Base-by-base conservation (phyloP, 1,140 invertebrate species). In the Magallana gigas region DNA sequence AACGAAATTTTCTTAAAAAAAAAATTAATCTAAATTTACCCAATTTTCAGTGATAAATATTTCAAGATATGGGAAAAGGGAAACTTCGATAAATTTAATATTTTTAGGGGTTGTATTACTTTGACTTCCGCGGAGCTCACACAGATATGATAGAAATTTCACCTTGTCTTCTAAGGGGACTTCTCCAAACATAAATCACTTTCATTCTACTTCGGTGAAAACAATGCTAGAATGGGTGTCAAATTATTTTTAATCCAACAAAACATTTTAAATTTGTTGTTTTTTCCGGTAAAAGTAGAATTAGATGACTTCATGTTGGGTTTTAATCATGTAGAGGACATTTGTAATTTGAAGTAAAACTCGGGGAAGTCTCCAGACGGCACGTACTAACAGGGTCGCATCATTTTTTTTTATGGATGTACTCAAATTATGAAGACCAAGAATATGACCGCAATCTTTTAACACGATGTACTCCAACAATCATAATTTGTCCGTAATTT, bases 231-330 rank as follows among this genome's bases (percentile, higher is more conserved):
- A 76, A 76, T 76, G 23, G 68, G 68, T 29, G 68, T 76, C 68
- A 62, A 62, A 62, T 62, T 16, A 62, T 62, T 62, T 62, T 62
- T 62, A 36, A 18, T 29, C 68, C 68, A 29, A 76, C 23, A 76
- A 76, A 76, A 29, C 68, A 76, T 36, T 76, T 76, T 29, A 36
- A 76, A 29, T 64, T 76, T 18, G 68, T 76, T 29, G 64, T 71
- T 71, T 76, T 76, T 76, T 29, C 68, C 68, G 29, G 68, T 76
- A 29, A 76, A 76, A 76, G 68, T 29, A 76, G 23, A 29, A 76
- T 18, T 76, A 29, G 36, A 76, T 76, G 18, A 76, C 68, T 76
- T 76, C 68, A 76, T 76, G 68, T 76, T 76, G 23, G 11, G 68
- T 76, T 76, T 48, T 29, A 76, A 76, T 76, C 23, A 76, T 76